phyloP scores from a whole-genome alignment of 2,113 vertebrate genomes.

The Copsychus sechellarum region DNA sequence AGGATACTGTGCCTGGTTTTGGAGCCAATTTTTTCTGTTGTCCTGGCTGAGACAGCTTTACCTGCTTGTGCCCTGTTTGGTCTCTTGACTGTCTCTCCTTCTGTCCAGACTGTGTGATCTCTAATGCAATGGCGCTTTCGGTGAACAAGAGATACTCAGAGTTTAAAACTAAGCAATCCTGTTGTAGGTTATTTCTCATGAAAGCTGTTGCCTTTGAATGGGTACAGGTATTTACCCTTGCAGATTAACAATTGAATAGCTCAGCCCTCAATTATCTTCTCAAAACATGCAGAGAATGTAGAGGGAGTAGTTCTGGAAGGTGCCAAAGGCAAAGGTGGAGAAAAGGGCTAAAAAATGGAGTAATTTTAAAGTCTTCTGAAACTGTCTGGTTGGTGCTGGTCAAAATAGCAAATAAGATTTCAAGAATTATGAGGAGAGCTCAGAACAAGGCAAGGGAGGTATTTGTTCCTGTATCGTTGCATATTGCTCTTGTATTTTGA shows the following conservation, averaged over 20 bases:
- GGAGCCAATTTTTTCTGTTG: background rate
- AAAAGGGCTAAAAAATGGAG: background rate
- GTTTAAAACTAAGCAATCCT: background rate
- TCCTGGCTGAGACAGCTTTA: background rate
- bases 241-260: background rate
- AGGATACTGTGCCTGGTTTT: background rate
- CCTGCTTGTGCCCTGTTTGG: background rate
- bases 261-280: background rate
- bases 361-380: background rate
- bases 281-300: background rate
- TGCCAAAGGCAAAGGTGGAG: slow-evolving; percentile 11
- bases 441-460: background rate
- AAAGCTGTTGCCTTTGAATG: background rate
- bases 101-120: background rate
- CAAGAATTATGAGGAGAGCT: background rate
- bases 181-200: background rate
- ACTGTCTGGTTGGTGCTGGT: background rate
- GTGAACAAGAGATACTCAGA: background rate
- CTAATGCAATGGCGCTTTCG: background rate
- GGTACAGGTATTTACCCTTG: background rate
- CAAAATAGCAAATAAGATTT: background rate
- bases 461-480: background rate
- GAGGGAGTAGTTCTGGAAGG: background rate
- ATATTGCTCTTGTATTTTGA: background rate
- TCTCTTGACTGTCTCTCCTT: background rate